Base-by-base conservation (phyloP, 2,797 vertebrate species). In the Coreius guichenoti region DNA sequence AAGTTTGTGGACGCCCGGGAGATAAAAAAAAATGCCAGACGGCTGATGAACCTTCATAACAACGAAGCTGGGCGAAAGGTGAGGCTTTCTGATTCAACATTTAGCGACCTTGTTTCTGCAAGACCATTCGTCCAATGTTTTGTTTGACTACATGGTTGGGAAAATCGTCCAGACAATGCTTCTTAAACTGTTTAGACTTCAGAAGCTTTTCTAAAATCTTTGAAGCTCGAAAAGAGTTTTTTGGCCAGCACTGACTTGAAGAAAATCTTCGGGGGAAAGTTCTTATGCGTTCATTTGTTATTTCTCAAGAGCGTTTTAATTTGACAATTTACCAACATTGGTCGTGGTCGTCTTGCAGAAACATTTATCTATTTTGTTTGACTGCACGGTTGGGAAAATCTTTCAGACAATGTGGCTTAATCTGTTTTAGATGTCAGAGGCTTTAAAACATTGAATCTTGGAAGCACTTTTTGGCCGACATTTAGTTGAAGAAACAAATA, bases 11-110 rank as follows among this genome's bases (percentile, higher is more conserved):
- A 97, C 79, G 96, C 96, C 69, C 94, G 96, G 8, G 96, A 97
- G 94, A 96, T 97, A 86, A 96, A 95, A 93, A 96, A 97, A 93
- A 97, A 95, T 69, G 96, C 96, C 1, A 92, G 96, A 81, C 95
- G 96, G 84, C 95, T 97, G 92, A 97, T 97, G 96, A 97, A 97
- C 93, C 95, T 97, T 81, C 96, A 97, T 94, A 97, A 97, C 93
- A 97, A 97, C 49, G 96, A 97, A 92, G 96, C 96, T 19, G 96
- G 96, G 92, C 94, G 96, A 93, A 97, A 97, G 89, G 90, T 91
- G 85, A 89, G 58, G 31, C 33, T 3, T 36, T 54, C 26, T 8
- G 11, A 70, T 56, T 70, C 11, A 1, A 29, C 16, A 43, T 56
- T 70, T 80, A 68, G 43, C 45, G 5, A 19, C 21, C 11, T 61